These are phyloP conservation scores for Procavia capensis DNA, from an alignment of 2,113 vertebrate genomes.

Conservation along the genomic window DNA sequence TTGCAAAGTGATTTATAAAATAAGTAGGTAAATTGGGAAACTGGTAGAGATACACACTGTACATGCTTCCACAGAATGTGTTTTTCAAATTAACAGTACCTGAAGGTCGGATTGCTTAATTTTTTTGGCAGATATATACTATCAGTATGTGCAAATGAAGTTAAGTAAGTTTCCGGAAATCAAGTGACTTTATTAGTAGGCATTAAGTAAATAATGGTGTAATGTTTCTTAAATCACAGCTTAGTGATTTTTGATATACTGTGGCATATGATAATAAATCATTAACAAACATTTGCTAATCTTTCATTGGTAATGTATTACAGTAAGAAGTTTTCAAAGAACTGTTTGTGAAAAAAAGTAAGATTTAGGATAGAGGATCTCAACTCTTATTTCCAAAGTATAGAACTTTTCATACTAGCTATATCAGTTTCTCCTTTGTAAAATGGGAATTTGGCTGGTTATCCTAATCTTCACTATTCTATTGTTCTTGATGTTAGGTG, in stretches of 20 bases:
- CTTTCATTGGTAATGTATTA: background rate
- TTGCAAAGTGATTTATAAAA: conserved; percentile 26
- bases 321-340: background rate
- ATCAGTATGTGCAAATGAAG: background rate
- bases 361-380: background rate
- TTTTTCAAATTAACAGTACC: conserved; percentile 21
- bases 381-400: background rate
- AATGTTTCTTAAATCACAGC: background rate
- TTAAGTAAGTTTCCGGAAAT: background rate
- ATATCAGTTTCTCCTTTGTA: background rate
- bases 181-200: background rate
- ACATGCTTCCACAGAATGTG: background rate
- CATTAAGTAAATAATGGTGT: background rate
- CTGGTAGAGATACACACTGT: conserved; percentile 53
- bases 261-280: background rate
- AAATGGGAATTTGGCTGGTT: background rate
- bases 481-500: too few species aligned
- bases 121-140: background rate
- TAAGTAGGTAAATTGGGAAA: background rate
- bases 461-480: background rate
- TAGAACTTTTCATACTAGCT: background rate
- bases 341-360: background rate
- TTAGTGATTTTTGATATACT: background rate
- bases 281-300: background rate
- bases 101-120: background rate